These are phyloP conservation scores for Bombylius major DNA, from an alignment of 2,888 invertebrate species.

Conservation along the genomic window DNA sequence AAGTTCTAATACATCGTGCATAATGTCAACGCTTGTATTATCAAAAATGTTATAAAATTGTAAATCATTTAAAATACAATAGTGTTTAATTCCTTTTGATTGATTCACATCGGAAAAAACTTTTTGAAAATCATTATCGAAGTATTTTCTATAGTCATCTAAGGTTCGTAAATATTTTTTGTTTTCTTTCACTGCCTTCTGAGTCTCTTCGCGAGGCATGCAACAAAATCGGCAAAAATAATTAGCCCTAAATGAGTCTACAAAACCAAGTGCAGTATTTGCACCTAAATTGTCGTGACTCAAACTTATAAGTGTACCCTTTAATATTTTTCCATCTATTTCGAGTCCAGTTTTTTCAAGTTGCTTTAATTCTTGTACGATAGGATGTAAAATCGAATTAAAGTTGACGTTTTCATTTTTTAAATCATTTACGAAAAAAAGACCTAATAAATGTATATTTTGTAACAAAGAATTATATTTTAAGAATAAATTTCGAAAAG, in stretches of 20 bases:
- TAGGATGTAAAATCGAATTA: neutral
- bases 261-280: neutral
- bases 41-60: neutral
- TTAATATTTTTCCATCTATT: constrained; percentile 6
- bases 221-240: neutral
- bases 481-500: constrained; percentile 1
- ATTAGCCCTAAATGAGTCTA: neutral
- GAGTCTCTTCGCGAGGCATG: neutral
- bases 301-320: constrained; percentile 5
- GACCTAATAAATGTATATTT: constrained; percentile 2
- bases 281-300: constrained; percentile 4
- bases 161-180: neutral
- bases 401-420: constrained; percentile 7
- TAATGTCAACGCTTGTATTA: neutral
- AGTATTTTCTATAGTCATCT: neutral
- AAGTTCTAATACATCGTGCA: neutral
- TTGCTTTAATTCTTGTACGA: constrained; percentile 1
- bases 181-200: neutral
- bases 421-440: constrained; percentile 5
- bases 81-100: neutral
- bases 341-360: constrained; percentile 5
- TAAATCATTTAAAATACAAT: neutral
- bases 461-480: constrained; percentile 1
- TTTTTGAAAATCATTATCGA: neutral
- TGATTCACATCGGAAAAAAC: neutral